Evolutionary conservation across 1,140 invertebrate species (phyloP), one percentile per base, ranked within the genome.

Genomic region (Brachionus koreanus): DNA sequence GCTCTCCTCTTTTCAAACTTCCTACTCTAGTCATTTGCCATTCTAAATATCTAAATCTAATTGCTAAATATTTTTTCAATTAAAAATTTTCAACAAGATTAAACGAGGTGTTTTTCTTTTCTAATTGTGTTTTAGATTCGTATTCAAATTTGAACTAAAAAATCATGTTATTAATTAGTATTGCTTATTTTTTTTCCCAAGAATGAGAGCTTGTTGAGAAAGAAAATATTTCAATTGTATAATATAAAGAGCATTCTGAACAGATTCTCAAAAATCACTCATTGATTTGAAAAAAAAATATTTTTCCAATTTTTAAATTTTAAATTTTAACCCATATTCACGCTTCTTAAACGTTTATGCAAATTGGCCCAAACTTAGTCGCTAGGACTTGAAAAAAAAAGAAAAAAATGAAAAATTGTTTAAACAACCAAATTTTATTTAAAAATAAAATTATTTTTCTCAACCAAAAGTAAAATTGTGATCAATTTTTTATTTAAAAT

Each of bases 91-190:
- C 63, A 37, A 65, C 63, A 65, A 65, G 63, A 65, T 65, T 33
- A 12, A 37, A 35, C 29, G 63, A 65, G 33, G 33, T 33, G 33
- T 33, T 65, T 37, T 23, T 37, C 3, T 29, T 29, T 29, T 29
- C 19, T 57, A 57, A 57, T 57, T 57, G 49, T 57, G 43, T 49
- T 49, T 49, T 49, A 49, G 43, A 57, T 57, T 57, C 49, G 16
- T 57, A n/a, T 57, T 57, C 19, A 19, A 57, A 57, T 57, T 57
- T 57, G 49, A 25, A 19, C 16, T 57, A 19, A 57, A 57, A 57
- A 57, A 57, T n/a, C 49, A 57, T 57, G 49, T 57, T 57, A 57
- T 57, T 57, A 57, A 57, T 57, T 57, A 57, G 49, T 57, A 49
- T 49, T n/a, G 16, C 43, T 49, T 49, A 49, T 49, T 49, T 49